These are phyloP conservation scores for Nephrotoma guestfalica DNA, from an alignment of 2,888 invertebrate species.

Conservation along the genomic window DNA sequence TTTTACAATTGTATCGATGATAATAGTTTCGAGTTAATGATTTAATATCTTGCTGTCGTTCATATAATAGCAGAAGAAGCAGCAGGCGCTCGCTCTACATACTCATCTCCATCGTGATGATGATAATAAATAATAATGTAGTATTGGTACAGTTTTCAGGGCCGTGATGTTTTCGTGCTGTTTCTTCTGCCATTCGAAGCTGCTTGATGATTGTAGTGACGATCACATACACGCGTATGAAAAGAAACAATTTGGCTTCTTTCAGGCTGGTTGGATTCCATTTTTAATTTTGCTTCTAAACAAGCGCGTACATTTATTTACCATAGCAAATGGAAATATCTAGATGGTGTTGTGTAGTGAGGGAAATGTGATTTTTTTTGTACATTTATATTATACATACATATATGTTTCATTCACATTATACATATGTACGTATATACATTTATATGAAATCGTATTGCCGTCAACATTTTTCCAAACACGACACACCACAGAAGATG, in stretches of 20 bases:
- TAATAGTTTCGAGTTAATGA: background rate
- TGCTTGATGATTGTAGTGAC: background rate
- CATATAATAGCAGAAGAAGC: background rate
- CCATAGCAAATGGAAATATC: background rate
- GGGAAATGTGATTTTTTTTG: background rate
- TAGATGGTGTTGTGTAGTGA: background rate
- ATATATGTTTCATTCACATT: background rate
- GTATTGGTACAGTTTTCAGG: background rate
- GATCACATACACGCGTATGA: background rate
- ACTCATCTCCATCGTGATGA: background rate
- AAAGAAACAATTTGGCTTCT: background rate
- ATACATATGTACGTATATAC: background rate
- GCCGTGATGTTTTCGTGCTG: background rate
- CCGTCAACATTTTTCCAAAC: background rate
- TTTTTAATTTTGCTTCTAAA: background rate
- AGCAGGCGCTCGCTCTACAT: background rate
- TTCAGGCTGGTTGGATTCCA: background rate
- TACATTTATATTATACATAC: background rate
- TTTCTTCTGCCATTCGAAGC: background rate
- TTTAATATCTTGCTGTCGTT: background rate
- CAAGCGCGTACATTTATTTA: background rate
- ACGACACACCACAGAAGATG: background rate
- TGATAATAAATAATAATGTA: background rate
- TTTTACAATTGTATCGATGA: background rate
- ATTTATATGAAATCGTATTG: background rate